Evolutionary conservation across 2,113 vertebrate species (phyloP).

Genomic region (Anhinga anhinga): DNA sequence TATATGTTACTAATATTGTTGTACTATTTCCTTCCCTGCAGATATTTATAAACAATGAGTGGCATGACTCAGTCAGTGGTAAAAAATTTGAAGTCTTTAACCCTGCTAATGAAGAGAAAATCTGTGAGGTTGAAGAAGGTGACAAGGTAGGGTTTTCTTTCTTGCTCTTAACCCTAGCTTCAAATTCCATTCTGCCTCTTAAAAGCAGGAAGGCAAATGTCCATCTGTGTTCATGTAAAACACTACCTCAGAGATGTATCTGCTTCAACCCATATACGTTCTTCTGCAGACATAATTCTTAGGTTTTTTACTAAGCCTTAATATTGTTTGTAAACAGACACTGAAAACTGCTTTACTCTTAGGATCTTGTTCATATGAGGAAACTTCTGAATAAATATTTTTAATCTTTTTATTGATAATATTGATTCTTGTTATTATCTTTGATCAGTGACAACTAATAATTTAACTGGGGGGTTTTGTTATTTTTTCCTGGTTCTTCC

Average conservation of each 20-base stretch:
- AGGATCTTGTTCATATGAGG: neutral
- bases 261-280: neutral
- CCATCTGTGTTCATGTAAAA: neutral
- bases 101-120: conserved; percentile 82
- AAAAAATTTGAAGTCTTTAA: conserved; percentile 84
- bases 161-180: neutral
- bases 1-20: neutral
- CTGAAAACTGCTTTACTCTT: neutral
- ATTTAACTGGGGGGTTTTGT: neutral
- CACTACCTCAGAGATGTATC: neutral
- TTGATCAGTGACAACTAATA: neutral
- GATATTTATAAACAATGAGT: conserved; percentile 91
- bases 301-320: neutral
- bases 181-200: neutral
- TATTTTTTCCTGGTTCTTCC: neutral
- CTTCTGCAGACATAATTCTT: neutral
- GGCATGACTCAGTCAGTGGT: conserved; percentile 81
- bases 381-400: neutral
- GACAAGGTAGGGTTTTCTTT: conserved; percentile 74
- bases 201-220: neutral
- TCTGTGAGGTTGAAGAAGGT: conserved; percentile 87
- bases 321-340: neutral
- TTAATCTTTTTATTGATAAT: neutral
- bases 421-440: neutral
- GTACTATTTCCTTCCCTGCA: conserved; percentile 26